Conservation (phyloP, 37 sponge, comb jelly and placozoan species). For the Hormiphora californensis region DNA sequence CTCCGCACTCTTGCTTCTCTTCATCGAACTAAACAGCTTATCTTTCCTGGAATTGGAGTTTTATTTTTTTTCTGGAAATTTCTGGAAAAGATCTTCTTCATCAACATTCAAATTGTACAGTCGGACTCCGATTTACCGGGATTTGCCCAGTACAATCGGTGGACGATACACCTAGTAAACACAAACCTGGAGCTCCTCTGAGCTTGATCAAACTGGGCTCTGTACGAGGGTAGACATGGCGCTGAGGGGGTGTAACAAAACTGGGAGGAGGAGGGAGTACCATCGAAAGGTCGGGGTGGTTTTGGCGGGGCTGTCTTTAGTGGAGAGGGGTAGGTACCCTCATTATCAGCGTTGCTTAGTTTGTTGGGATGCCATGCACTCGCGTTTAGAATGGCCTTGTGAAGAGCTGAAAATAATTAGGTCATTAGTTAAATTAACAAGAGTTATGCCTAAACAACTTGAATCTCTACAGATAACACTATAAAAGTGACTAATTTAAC, state of each 20-base stretch:
- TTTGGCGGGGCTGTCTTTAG: constrained; percentile 26
- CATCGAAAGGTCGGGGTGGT: not conserved
- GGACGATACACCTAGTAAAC: too few relatives aligned
- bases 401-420: too few relatives aligned
- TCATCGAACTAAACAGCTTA: not conserved
- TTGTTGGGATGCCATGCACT: constrained; percentile 41
- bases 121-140: too few relatives aligned
- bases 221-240: constrained; percentile 12
- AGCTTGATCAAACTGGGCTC: not conserved
- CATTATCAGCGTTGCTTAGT: not conserved
- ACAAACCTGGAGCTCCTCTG: not conserved
- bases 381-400: not conserved
- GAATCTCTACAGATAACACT: too few relatives aligned
- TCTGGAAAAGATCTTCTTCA: too few relatives aligned
- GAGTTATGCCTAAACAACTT: too few relatives aligned
- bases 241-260: constrained; percentile 1
- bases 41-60: not conserved
- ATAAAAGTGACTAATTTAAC: too few relatives aligned
- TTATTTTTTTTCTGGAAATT: too few relatives aligned
- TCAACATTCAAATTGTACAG: too few relatives aligned
- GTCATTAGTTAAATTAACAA: too few relatives aligned
- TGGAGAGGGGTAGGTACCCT: constrained; percentile 14
- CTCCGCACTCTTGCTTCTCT: constrained; percentile 10
- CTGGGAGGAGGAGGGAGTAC: too few relatives aligned
- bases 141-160: too few relatives aligned